Conservation (phyloP, 1,140 invertebrate species). For the Drosophila trapezifrons region DNA sequence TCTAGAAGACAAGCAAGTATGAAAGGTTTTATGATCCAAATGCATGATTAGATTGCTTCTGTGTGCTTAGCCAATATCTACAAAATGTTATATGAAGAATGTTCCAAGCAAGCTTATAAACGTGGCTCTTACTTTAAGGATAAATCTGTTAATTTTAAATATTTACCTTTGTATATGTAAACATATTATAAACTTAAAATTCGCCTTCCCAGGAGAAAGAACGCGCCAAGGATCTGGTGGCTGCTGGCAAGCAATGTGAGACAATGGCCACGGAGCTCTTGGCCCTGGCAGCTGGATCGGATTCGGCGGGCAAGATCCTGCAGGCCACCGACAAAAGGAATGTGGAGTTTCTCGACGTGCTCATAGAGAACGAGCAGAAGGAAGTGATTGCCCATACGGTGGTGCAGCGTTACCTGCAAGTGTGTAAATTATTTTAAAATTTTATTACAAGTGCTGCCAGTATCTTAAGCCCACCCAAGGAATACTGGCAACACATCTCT, state of each 20-base stretch:
- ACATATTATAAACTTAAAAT: not conserved
- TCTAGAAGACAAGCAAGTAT: conserved; percentile 11
- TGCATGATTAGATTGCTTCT: conserved; percentile 13
- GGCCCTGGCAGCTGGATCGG: conserved; percentile 95
- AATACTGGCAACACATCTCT: not conserved
- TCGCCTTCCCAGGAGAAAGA: conserved; percentile 93
- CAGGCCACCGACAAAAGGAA: conserved; percentile 96
- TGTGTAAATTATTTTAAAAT: conserved; percentile 84
- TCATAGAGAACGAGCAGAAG: conserved; percentile 99
- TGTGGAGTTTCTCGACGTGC: conserved; percentile 97
- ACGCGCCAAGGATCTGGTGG: conserved; percentile 96
- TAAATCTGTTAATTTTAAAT: not conserved
- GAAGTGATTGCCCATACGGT: conserved; percentile 96
- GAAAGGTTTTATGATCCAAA: conserved; percentile 4
- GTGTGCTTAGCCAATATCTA: conserved; percentile 6
- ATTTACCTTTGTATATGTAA: not conserved
- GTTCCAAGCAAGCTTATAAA: conserved; percentile 13
- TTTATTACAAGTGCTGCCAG: not conserved
- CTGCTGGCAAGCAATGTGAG: conserved; percentile 97
- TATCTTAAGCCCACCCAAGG: no score
- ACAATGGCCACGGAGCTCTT: conserved; percentile 98
- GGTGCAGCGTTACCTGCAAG: conserved; percentile 94
- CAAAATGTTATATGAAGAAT: not conserved
- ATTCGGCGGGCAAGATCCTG: conserved; percentile 95
- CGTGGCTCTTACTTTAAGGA: not conserved